These are phyloP conservation scores for Anisognathus igniventris DNA, from an alignment of 2,797 vertebrate species.

Conservation along the genomic window DNA sequence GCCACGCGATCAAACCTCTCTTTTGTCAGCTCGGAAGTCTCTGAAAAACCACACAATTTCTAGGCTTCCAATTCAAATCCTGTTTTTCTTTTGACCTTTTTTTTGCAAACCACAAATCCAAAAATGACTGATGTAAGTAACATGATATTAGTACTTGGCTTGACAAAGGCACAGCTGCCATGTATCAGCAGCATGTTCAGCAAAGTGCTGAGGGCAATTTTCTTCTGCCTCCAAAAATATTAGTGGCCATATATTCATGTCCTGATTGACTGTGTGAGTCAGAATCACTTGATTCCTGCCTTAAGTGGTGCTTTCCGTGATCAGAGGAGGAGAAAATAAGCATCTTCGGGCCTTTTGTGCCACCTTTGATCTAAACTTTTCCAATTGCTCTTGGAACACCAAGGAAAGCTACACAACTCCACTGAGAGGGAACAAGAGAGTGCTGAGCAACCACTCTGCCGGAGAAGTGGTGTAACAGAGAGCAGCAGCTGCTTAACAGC, in stretches of 20 bases:
- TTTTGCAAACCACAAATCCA: not conserved
- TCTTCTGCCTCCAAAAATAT: slow-evolving; percentile 40
- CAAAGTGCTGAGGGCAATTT: slow-evolving; percentile 24
- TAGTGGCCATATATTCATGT: not conserved
- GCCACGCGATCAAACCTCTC: not conserved
- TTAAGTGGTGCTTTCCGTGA: not conserved
- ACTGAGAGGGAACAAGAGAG: not conserved
- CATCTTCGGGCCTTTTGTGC: not conserved
- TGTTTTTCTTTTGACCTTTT: not conserved
- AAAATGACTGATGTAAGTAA: not conserved
- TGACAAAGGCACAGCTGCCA: slow-evolving; percentile 56
- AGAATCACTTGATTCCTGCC: slow-evolving; percentile 5
- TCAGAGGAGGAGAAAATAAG: not conserved
- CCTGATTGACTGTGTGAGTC: slow-evolving; percentile 29
- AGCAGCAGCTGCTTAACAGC: not conserved
- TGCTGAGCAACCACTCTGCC: not conserved
- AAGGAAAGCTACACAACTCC: not conserved
- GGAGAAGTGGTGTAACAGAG: not conserved
- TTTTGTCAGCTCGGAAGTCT: not conserved
- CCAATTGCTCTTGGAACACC: not conserved
- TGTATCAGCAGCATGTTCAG: not conserved
- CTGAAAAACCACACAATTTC: not conserved
- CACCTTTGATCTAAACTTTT: not conserved
- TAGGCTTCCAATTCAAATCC: not conserved
- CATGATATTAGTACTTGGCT: not conserved